These are phyloP conservation scores for Aythya baeri DNA, from an alignment of 2,113 vertebrate genomes.

Conservation along the genomic window DNA sequence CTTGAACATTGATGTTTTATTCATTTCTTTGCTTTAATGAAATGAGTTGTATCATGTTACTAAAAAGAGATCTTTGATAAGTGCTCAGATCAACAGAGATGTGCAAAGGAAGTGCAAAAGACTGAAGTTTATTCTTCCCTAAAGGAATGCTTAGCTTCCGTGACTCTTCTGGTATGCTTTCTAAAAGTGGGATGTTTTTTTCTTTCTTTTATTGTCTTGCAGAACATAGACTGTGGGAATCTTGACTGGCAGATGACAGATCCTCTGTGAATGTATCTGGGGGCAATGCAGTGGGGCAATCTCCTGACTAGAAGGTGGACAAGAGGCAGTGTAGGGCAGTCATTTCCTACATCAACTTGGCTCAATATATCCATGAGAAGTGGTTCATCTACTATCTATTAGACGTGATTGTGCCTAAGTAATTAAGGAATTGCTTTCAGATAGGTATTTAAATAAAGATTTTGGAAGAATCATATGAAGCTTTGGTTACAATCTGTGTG, in stretches of 20 bases:
- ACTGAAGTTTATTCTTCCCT: constrained; percentile 55
- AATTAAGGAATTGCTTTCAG: constrained; percentile 30
- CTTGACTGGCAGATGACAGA: neutral
- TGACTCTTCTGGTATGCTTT: neutral
- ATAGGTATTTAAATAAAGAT: constrained; percentile 9
- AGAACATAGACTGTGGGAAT: neutral
- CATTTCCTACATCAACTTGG: neutral
- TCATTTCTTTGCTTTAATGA: neutral
- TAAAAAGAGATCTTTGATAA: constrained; percentile 54
- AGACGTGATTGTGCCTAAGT: neutral
- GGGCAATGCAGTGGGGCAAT: neutral
- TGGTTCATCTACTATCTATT: neutral
- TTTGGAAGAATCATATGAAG: neutral
- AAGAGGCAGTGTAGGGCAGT: neutral
- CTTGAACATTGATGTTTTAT: neutral
- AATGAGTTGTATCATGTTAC: neutral
- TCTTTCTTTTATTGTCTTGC: neutral
- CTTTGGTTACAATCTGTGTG: neutral
- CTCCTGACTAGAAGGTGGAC: neutral
- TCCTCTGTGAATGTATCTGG: neutral
- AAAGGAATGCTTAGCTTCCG: constrained; percentile 31
- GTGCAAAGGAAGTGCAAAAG: constrained; percentile 44
- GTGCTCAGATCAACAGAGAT: neutral
- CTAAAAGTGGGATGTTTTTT: neutral
- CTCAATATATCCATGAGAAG: neutral